Conservation (phyloP, 2,888 invertebrate genomes). For the Spisula subtruncata region DNA sequence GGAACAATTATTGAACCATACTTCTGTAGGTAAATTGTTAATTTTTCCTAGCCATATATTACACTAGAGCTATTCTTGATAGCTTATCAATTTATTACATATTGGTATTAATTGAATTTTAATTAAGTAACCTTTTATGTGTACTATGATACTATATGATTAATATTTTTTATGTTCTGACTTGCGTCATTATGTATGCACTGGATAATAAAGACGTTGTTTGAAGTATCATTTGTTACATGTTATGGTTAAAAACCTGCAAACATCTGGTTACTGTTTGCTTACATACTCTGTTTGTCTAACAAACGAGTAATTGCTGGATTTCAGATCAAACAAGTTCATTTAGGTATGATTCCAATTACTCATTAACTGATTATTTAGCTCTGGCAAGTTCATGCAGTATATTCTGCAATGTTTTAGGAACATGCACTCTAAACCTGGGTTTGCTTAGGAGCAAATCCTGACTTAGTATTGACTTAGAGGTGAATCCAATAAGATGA, state of each 20-base stretch:
- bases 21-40: no score
- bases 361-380: background rate
- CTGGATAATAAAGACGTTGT: background rate
- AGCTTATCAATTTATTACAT: background rate
- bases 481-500: no score
- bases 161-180: background rate
- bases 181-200: background rate
- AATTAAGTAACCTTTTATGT: background rate
- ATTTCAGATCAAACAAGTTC: constrained; percentile 13
- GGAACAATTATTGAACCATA: no score
- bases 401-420: background rate
- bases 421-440: background rate
- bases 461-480: no score
- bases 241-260: background rate
- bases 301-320: background rate
- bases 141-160: background rate
- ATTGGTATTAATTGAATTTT: background rate
- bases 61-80: no score
- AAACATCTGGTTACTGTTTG: background rate
- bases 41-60: no score
- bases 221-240: background rate
- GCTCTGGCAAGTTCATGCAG: background rate
- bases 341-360: background rate
- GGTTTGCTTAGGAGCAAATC: no score
- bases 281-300: background rate